Percentiles rank a stretch among this genome's conserved stretches.
Conservation (phyloP, 2,113 vertebrate genomes). For the Saccopteryx bilineata region DNA sequence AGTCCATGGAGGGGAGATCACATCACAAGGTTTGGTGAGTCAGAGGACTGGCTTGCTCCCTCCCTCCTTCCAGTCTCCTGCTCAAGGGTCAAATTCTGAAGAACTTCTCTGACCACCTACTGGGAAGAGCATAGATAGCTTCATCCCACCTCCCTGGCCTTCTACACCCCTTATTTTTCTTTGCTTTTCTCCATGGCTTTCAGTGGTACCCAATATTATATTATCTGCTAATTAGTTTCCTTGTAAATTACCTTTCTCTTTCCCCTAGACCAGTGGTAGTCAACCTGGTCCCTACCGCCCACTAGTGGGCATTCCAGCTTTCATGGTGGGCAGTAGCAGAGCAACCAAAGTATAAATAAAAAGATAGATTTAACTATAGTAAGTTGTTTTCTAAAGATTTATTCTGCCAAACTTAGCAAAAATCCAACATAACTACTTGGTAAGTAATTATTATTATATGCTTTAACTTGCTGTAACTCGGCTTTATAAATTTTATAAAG, state of each 20-base stretch:
- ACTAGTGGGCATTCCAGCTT: no score
- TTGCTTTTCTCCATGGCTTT: neutral
- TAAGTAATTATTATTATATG: no score
- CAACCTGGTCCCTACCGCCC: no score
- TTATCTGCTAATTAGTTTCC: neutral
- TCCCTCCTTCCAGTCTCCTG: fast-evolving
- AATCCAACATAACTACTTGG: no score
- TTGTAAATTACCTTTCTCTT: neutral
- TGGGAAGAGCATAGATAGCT: neutral
- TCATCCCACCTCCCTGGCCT: neutral
- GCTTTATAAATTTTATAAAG: no score
- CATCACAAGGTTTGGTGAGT: neutral
- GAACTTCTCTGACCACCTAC: neutral
- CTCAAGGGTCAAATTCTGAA: neutral
- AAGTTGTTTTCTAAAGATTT: no score
- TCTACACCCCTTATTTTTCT: neutral
- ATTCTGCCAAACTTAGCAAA: no score
- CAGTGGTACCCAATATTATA: neutral
- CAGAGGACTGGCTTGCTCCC: neutral
- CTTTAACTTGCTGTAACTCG: no score
- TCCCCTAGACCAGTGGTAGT: neutral
- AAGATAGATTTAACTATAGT: no score
- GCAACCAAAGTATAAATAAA: no score
- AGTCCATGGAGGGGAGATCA: neutral
- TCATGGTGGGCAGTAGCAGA: no score